Conservation (phyloP, 2,888 invertebrate genomes). For the Baronia brevicornis region DNA sequence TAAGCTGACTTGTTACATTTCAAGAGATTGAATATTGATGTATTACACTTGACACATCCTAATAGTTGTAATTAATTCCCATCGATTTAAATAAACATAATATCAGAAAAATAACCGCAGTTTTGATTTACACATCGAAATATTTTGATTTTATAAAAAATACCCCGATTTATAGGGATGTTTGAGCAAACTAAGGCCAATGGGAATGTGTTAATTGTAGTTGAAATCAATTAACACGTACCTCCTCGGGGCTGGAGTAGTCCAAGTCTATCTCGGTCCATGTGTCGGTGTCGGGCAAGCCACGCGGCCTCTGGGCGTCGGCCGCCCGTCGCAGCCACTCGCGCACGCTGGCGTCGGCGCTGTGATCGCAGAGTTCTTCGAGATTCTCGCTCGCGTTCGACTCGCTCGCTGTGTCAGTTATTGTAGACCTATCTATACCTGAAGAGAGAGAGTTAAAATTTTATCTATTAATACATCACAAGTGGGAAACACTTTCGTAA, state of each 20-base stretch:
- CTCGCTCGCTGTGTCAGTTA: conserved; percentile 57
- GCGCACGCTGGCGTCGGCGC: conserved; percentile 50
- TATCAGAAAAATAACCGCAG: no score
- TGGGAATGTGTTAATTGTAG: neutral
- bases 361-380: conserved; percentile 49
- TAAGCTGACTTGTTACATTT: no score
- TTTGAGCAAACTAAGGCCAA: no score
- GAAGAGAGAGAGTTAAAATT: conserved; percentile 4
- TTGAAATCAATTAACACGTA: conserved; percentile 18
- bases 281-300: conserved; percentile 66
- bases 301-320: conserved; percentile 33
- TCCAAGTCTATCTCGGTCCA: conserved; percentile 85
- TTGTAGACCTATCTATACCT: conserved; percentile 53
- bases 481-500: no score
- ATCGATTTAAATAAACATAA: no score
- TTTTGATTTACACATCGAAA: no score
- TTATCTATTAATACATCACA: neutral
- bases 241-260: conserved; percentile 80
- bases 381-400: conserved; percentile 50
- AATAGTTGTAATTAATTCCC: no score
- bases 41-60: no score
- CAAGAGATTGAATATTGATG: no score
- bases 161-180: no score
- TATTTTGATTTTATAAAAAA: no score
- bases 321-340: conserved; percentile 55